Percentiles rank a stretch among this genome's conserved stretches.
Evolutionary conservation across 1,140 invertebrate species (phyloP).

Genomic region (Augochlora pura): DNA sequence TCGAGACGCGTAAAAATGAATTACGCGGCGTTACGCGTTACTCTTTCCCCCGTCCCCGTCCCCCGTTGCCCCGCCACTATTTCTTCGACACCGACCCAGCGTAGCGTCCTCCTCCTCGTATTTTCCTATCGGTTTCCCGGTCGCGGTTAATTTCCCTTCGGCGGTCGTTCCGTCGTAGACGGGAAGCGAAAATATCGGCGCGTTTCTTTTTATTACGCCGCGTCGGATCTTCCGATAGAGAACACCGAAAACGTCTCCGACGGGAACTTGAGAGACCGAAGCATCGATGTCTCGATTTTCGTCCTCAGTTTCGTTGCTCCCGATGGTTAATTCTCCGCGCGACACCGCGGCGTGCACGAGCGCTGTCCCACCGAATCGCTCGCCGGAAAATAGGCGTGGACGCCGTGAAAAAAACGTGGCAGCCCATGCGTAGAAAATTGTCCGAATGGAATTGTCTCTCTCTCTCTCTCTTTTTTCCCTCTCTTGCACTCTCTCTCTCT

Average conservation of each 20-base stretch:
- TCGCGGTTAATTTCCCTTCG: background rate
- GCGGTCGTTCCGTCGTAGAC: too few species aligned
- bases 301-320: too few species aligned
- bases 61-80: background rate
- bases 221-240: too few species aligned
- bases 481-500: too few species aligned
- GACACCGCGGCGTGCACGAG: slow-evolving; percentile 49
- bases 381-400: slow-evolving; percentile 68
- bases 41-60: too few species aligned
- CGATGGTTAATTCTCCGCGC: slow-evolving; percentile 29
- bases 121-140: background rate
- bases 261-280: too few species aligned
- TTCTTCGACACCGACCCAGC: background rate
- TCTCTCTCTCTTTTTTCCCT: background rate
- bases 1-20: slow-evolving; percentile 37
- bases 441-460: slow-evolving; percentile 57
- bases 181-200: too few species aligned
- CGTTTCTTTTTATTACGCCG: too few species aligned
- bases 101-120: background rate
- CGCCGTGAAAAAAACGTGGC: slow-evolving; percentile 65
- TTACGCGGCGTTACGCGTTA: slow-evolving; percentile 1
- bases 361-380: slow-evolving; percentile 54
- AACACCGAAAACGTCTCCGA: too few species aligned
- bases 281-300: too few species aligned
- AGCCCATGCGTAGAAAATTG: slow-evolving; percentile 67